Conservation (phyloP, 2,113 vertebrate genomes). For the Forbesichthys agassizii region DNA sequence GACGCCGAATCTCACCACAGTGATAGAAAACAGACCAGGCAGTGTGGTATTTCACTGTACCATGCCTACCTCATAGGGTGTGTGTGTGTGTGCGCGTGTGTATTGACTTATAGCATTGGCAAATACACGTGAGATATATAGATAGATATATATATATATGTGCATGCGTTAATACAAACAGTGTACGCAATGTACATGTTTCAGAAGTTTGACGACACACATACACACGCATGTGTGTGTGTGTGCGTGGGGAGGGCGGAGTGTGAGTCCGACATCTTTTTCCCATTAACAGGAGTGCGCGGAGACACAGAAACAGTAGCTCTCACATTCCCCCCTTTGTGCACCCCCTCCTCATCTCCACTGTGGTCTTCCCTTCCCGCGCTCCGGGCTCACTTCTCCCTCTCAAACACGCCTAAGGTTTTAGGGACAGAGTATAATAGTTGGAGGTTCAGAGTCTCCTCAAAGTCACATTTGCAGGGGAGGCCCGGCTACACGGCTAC, state of each 20-base stretch:
- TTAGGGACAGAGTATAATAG: too few relatives aligned
- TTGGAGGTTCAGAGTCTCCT: too few relatives aligned
- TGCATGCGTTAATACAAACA: not conserved
- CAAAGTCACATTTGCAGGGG: too few relatives aligned
- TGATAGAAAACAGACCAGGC: conserved; percentile 51
- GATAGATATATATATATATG: not conserved
- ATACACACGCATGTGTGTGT: conserved; percentile 1
- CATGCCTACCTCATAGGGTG: conserved; percentile 36
- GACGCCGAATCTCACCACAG: conserved; percentile 23
- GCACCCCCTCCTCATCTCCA: not conserved
- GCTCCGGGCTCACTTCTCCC: conserved; percentile 16
- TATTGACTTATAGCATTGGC: not conserved
- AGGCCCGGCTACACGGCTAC: too few relatives aligned
- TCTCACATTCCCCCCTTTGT: conserved; percentile 64
- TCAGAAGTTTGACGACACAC: too few relatives aligned
- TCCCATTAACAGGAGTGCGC: conserved; percentile 76
- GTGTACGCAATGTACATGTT: too few relatives aligned
- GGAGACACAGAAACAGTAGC: conserved; percentile 72
- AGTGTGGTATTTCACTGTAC: conserved; percentile 68
- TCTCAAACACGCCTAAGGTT: too few relatives aligned
- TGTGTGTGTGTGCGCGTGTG: conserved; percentile 15
- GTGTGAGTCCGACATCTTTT: conserved; percentile 69
- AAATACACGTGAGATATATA: not conserved
- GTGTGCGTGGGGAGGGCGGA: too few relatives aligned
- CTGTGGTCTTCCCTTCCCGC: conserved; percentile 16